A percentile compares a stretch with the other conserved stretches of the same genome.
Conservation (phyloP, 1,140 invertebrate species). For the Caenorhabditis remanei region DNA sequence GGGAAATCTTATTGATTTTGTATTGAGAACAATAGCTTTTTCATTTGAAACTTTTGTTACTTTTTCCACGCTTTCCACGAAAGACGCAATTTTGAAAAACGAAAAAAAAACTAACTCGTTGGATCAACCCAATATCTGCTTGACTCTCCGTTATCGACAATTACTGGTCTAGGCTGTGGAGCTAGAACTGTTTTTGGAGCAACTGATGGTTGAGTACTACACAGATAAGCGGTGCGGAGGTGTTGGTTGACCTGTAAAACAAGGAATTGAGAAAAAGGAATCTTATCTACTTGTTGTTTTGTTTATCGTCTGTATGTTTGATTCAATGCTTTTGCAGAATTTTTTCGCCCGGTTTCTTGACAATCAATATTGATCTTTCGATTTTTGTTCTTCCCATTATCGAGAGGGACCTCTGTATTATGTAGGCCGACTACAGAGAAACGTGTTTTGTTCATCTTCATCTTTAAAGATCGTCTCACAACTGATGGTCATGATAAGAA, state of each 20-base stretch:
- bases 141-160: conserved; percentile 18
- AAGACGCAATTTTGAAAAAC: too few relatives aligned
- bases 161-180: neutral
- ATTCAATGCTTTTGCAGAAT: too few relatives aligned
- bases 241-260: conserved; percentile 18
- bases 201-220: conserved; percentile 38
- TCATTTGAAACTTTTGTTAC: neutral
- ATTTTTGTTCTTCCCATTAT: neutral
- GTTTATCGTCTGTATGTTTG: neutral
- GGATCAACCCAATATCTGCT: conserved; percentile 55
- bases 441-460: neutral
- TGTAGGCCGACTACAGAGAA: neutral
- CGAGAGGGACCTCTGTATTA: neutral
- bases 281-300: too few relatives aligned
- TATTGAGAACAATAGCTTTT: too few relatives aligned
- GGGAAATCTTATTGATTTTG: neutral
- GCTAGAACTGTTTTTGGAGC: neutral
- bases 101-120: neutral
- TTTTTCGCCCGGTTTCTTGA: neutral
- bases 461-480: neutral
- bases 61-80: too few relatives aligned
- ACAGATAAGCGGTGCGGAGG: conserved; percentile 8
- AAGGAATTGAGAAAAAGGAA: too few relatives aligned
- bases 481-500: neutral
- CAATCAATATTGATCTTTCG: neutral